phyloP scores from a whole-genome alignment of 1,140 invertebrate genomes.

The Mercenaria mercenaria region DNA sequence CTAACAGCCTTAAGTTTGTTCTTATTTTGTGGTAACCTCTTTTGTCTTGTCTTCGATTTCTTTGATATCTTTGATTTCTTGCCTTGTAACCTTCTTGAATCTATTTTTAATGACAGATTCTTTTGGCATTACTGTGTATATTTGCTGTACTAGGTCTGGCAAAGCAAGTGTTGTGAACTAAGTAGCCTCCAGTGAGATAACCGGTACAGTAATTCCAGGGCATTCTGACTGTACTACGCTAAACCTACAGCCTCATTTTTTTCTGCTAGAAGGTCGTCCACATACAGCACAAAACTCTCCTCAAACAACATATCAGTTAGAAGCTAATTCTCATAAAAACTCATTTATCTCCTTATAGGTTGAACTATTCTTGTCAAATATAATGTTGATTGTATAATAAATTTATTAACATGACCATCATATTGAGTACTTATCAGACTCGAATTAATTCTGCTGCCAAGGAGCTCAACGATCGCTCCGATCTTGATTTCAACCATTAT shows the following conservation, averaged over 20 bases:
- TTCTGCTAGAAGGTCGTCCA: background rate
- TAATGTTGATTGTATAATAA: background rate
- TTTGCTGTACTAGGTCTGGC: no score
- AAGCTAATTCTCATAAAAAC: background rate
- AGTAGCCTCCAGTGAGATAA: no score
- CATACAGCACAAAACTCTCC: background rate
- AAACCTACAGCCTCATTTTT: background rate
- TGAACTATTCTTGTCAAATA: background rate
- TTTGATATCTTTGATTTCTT: background rate
- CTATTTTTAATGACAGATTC: no score
- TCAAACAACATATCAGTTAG: background rate
- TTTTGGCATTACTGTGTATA: no score
- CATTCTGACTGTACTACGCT: background rate
- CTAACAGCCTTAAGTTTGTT: background rate
- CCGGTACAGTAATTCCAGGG: background rate
- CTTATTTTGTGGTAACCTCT: background rate
- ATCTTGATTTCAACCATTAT: no score
- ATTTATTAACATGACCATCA: background rate
- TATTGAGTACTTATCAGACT: background rate
- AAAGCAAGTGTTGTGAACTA: no score
- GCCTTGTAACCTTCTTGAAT: background rate
- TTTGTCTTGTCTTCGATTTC: background rate
- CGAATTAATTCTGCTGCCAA: no score
- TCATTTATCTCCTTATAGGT: background rate
- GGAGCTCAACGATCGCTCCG: no score